phyloP scores from a whole-genome alignment of 2,113 vertebrate species.

The Puffinus mauretanicus region DNA sequence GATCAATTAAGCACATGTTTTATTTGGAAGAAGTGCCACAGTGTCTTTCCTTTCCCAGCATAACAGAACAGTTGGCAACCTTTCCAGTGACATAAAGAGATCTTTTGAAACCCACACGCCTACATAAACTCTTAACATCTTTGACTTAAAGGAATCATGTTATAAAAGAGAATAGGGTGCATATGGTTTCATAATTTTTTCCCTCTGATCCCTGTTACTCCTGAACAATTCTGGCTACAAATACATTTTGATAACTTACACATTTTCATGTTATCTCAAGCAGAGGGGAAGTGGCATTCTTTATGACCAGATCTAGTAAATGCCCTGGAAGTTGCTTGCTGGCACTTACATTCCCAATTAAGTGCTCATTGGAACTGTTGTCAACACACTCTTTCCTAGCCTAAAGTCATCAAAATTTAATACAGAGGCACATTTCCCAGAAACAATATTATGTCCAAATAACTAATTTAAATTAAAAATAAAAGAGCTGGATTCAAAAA shows the following conservation, averaged over 20 bases:
- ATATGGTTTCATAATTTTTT: background rate
- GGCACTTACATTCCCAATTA: background rate
- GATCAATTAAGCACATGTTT: background rate
- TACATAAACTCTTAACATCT: background rate
- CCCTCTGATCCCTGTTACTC: background rate
- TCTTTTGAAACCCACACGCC: background rate
- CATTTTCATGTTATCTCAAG: background rate
- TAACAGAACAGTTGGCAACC: background rate
- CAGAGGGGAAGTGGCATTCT: background rate
- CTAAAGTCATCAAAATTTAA: constrained; percentile 28
- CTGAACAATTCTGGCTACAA: background rate
- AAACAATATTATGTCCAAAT: background rate
- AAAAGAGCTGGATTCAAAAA: background rate
- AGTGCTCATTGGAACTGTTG: background rate
- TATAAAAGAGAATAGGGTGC: background rate
- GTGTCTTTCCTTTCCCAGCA: background rate
- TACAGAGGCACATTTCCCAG: background rate
- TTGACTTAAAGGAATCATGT: background rate
- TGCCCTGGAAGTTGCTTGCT: background rate
- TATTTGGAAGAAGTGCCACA: background rate
- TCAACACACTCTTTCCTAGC: background rate
- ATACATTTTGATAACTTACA: background rate
- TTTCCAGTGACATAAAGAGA: background rate
- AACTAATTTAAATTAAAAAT: constrained; percentile 4
- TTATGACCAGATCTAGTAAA: background rate